Evolutionary conservation across 2,113 vertebrate species (phyloP).

Genomic region (Rhineura floridana): DNA sequence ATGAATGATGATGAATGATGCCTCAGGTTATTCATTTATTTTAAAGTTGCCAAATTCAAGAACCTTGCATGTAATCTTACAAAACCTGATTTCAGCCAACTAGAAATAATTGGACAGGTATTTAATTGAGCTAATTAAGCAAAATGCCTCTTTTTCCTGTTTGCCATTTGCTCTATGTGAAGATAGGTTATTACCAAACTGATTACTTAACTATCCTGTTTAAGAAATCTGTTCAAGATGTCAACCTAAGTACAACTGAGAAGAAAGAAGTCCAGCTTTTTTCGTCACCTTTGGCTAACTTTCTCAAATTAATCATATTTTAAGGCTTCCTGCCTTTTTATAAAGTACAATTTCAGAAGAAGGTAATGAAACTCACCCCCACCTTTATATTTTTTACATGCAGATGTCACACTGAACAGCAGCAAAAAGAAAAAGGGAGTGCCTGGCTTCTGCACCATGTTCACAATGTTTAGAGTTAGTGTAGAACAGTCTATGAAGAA

Average conservation of each 20-base stretch:
- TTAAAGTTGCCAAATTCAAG: neutral
- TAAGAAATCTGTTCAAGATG: neutral
- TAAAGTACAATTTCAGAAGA: neutral
- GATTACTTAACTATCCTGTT: slow-evolving; percentile 6
- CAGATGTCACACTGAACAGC: neutral
- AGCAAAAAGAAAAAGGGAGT: neutral
- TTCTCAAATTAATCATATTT: neutral
- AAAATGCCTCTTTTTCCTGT: neutral
- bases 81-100: neutral
- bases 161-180: neutral
- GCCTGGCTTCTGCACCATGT: too few species aligned
- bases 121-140: slow-evolving; percentile 3
- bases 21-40: neutral
- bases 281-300: neutral
- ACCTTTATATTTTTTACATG: neutral
- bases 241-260: neutral
- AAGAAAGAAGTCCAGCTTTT: neutral
- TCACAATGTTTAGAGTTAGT: neutral
- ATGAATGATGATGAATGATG: too few species aligned
- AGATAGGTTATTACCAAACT: neutral
- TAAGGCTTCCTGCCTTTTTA: neutral
- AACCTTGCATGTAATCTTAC: neutral
- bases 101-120: neutral
- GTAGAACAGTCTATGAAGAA: neutral
- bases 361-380: neutral